Base-by-base conservation (phyloP, 2,888 invertebrate species). In the Orthosia gracilis region DNA sequence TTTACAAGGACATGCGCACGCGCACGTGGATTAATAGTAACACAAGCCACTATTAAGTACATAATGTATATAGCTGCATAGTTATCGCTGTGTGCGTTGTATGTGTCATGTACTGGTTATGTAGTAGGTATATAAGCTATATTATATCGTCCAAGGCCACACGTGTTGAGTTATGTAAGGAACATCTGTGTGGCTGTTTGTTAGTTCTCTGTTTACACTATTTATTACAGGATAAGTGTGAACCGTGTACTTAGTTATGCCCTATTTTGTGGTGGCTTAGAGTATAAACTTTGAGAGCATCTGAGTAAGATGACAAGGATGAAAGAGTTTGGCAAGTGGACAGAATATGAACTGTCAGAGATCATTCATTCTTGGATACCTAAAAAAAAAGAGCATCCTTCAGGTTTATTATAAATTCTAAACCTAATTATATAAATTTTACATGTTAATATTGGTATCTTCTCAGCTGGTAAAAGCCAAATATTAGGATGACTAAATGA, bases 141-240 rank as follows among this genome's bases (percentile, higher is more conserved):
- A 82, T 58, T 80, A 74, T 80, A 78, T 81, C 74, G 77, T 31
- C 17, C 87, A 85, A 84, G 86, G 86, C 65, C 86, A 71, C 86
- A 84, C 86, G 86, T 85, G 86, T 65, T 57, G 45, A 17, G 63
- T 87, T 85, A 85, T 79, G 77, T 72, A 85, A 87, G 76, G 55
- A 21, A 58, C 73, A 73, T 78, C 83, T 66, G 80, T 40, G 62
- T n/a, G 4, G 40, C 23, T 57, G 66, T 64, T 65, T 70, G 64
- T 78, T 78, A 66, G 50, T 66, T 21, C 31, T 70, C 7, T 71
- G n/a, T 78, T 69, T 49, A 69, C 58, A 49, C 23, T 76, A 45
- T 65, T 59, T 62, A 40, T 64, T 81, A 50, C 21, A n/a, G 67
- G 55, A 55, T 55, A 21, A 57, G 40, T 49, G 4, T 21, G 55